phyloP scores from a whole-genome alignment of 1,140 invertebrate species.

The Microplitis mediator region DNA sequence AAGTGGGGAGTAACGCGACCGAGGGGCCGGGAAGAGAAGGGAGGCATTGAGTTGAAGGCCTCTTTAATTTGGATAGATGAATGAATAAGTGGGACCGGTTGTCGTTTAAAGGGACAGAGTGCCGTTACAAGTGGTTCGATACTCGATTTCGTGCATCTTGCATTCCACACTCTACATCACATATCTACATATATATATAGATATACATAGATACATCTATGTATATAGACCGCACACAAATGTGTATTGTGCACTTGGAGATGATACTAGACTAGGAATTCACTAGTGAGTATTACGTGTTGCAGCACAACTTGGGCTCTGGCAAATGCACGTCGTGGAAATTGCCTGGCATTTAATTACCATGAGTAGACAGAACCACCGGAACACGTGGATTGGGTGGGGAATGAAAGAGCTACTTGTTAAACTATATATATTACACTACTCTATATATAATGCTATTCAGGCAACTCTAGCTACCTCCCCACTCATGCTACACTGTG shows the following conservation, averaged over 20 bases:
- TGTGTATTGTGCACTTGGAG: not conserved
- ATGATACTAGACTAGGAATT: not conserved
- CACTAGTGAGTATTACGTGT: constrained; percentile 1
- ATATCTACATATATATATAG: not conserved
- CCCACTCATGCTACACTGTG: too few relatives aligned
- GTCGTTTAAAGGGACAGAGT: not conserved
- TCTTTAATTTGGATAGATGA: not conserved
- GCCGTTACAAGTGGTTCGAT: not conserved
- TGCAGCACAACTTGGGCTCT: not conserved
- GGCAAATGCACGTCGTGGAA: constrained; percentile 2
- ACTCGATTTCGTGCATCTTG: constrained; percentile 3
- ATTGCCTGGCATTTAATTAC: constrained; percentile 4
- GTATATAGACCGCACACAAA: too few relatives aligned
- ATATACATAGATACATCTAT: too few relatives aligned
- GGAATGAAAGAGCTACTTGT: too few relatives aligned
- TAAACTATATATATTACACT: too few relatives aligned
- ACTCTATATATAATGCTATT: too few relatives aligned
- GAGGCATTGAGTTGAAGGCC: too few relatives aligned
- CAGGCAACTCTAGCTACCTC: too few relatives aligned
- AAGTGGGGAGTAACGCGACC: not conserved
- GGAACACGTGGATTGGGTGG: too few relatives aligned
- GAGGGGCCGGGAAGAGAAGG: not conserved
- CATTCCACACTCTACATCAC: not conserved
- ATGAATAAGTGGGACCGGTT: not conserved
- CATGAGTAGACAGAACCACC: constrained; percentile 1